phyloP scores from a whole-genome alignment of 2,888 invertebrate species.

The Atrina japonica region DNA sequence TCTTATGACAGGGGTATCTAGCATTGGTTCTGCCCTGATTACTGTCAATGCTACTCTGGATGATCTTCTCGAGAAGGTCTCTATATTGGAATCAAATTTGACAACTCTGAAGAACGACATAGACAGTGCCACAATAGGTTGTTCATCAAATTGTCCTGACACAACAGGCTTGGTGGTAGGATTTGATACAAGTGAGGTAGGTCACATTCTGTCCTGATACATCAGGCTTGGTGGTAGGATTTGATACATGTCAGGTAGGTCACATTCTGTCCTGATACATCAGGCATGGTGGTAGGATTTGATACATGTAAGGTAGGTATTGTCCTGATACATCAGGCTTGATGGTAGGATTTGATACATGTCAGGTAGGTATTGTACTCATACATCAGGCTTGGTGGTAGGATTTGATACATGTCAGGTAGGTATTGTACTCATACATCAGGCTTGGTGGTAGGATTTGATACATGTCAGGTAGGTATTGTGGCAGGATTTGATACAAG shows the following conservation, averaged over 20 bases:
- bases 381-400: no score
- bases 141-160: slow-evolving; percentile 8
- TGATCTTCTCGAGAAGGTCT: slow-evolving; percentile 15
- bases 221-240: background rate
- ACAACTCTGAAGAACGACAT: slow-evolving; percentile 25
- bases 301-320: no score
- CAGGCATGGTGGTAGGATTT: background rate
- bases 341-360: slow-evolving; percentile 10
- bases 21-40: slow-evolving; percentile 20
- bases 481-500: no score
- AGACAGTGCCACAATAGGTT: background rate
- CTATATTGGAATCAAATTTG: slow-evolving; percentile 18
- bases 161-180: slow-evolving; percentile 5
- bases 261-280: background rate
- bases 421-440: background rate
- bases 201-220: background rate
- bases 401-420: no score
- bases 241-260: no score
- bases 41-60: slow-evolving; percentile 29
- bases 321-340: slow-evolving; percentile 14
- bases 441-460: no score
- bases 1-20: slow-evolving; percentile 17
- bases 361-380: slow-evolving; percentile 14
- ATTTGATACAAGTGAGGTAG: slow-evolving; percentile 28
- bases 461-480: no score